phyloP scores from a whole-genome alignment of 2,888 invertebrate species.

The Drosophila pseudotalamancana region DNA sequence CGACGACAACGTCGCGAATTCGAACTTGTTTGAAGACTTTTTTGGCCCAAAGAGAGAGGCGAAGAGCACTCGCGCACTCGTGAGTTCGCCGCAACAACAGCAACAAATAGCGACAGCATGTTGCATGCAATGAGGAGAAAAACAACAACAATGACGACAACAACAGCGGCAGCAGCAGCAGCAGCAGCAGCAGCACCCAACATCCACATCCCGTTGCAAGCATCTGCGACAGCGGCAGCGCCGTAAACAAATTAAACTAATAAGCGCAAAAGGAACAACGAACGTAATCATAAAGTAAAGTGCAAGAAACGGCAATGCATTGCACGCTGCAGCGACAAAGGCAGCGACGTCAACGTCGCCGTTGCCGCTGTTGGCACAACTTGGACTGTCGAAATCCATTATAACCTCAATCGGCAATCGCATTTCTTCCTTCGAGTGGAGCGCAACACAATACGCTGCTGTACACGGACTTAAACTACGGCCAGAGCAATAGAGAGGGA shows the following conservation, averaged over 20 bases:
- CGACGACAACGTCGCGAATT: slow-evolving; percentile 70
- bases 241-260: slow-evolving; percentile 76
- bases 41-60: slow-evolving; percentile 42
- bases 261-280: slow-evolving; percentile 71
- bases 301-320: slow-evolving; percentile 42
- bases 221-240: slow-evolving; percentile 37
- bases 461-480: slow-evolving; percentile 57
- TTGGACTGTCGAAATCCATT: slow-evolving; percentile 82
- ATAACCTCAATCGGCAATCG: slow-evolving; percentile 81
- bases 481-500: not conserved
- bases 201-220: slow-evolving; percentile 41
- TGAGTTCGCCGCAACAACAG: slow-evolving; percentile 58
- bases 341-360: slow-evolving; percentile 25
- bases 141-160: slow-evolving; percentile 5
- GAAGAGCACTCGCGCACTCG: slow-evolving; percentile 42
- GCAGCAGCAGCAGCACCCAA: slow-evolving; percentile 26
- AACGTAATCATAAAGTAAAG: slow-evolving; percentile 64
- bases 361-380: slow-evolving; percentile 47
- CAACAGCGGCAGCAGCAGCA: no score
- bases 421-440: slow-evolving; percentile 80
- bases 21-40: slow-evolving; percentile 76
- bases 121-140: slow-evolving; percentile 66
- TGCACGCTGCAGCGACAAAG: slow-evolving; percentile 20
- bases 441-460: slow-evolving; percentile 55
- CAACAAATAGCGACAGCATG: slow-evolving; percentile 65